A percentile compares a stretch with the other conserved stretches of the same genome.
Conservation (phyloP, 2,888 invertebrate genomes). For the Macrophya alboannulata region DNA sequence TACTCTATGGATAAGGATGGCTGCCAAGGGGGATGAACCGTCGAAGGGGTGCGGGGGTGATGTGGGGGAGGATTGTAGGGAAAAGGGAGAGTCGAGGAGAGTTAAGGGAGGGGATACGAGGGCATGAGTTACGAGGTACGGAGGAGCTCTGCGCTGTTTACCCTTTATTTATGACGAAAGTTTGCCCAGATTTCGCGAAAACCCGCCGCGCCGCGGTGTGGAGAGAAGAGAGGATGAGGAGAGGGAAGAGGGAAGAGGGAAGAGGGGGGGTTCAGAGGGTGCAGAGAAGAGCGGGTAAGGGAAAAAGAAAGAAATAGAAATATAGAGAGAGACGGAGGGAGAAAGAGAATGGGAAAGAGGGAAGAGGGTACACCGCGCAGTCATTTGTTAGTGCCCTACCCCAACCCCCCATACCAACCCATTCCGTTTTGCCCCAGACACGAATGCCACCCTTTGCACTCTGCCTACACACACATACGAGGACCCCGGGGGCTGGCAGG, state of each 20-base stretch:
- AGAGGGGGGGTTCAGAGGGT: constrained; percentile 52
- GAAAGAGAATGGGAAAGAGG: background rate
- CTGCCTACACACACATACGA: background rate
- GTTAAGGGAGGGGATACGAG: constrained; percentile 54
- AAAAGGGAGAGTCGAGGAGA: constrained; percentile 7
- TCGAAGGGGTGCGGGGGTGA: background rate
- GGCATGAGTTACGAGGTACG: constrained; percentile 70
- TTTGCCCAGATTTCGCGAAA: constrained; percentile 76
- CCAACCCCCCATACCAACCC: constrained; percentile 56
- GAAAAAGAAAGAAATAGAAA: background rate
- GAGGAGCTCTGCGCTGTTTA: constrained; percentile 72
- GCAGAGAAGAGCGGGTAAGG: constrained; percentile 43
- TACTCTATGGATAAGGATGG: constrained; percentile 36
- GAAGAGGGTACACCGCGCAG: constrained; percentile 62
- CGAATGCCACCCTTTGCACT: constrained; percentile 16
- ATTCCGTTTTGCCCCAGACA: constrained; percentile 34
- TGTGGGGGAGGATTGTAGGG: background rate
- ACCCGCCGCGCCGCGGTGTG: constrained; percentile 66
- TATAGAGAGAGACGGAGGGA: background rate
- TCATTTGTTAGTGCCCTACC: constrained; percentile 74
- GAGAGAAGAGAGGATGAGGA: constrained; percentile 38
- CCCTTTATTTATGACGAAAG: constrained; percentile 79
- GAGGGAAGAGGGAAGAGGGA: constrained; percentile 40
- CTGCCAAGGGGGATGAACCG: constrained; percentile 45
- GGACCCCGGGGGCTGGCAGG: background rate